Evolutionary conservation across 2,797 vertebrate species (phyloP).

Genomic region (Gobionotothen gibberifrons): DNA sequence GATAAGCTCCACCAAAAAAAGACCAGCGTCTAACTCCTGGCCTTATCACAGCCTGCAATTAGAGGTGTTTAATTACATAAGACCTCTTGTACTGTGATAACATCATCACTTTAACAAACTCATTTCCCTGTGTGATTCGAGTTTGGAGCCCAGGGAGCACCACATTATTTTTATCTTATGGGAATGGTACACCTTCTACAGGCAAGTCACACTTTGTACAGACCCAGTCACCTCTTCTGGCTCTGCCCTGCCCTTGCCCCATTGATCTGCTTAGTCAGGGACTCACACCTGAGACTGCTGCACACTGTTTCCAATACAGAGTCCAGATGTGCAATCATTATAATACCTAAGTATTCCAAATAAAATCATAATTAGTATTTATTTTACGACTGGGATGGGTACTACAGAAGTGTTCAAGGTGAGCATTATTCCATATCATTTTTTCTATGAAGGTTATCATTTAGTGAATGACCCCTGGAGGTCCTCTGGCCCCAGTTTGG

Average conservation of each 20-base stretch:
- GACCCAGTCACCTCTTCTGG: conserved; percentile 47
- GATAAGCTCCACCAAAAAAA: neutral
- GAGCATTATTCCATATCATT: neutral
- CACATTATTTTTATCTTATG: conserved; percentile 51
- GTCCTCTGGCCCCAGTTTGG: conserved; percentile 6
- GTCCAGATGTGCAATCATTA: conserved; percentile 18
- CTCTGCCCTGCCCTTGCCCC: conserved; percentile 65
- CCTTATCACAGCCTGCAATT: conserved; percentile 7
- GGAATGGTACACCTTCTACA: conserved; percentile 45
- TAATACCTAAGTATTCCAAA: neutral
- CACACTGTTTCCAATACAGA: conserved; percentile 18
- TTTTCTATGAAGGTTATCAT: neutral
- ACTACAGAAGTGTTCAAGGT: neutral
- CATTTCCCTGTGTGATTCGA: neutral
- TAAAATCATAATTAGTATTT: neutral
- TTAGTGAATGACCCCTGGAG: conserved; percentile 36
- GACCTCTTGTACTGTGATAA: neutral
- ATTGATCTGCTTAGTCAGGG: conserved; percentile 76
- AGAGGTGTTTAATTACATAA: conserved; percentile 3
- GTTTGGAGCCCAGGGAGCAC: conserved; percentile 10
- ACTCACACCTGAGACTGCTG: conserved; percentile 36
- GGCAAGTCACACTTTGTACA: conserved; percentile 64
- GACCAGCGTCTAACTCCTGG: neutral
- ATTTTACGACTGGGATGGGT: fast-evolving
- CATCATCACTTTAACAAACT: neutral